Conservation (phyloP, 2,888 invertebrate genomes). For the Conus canariensis region DNA sequence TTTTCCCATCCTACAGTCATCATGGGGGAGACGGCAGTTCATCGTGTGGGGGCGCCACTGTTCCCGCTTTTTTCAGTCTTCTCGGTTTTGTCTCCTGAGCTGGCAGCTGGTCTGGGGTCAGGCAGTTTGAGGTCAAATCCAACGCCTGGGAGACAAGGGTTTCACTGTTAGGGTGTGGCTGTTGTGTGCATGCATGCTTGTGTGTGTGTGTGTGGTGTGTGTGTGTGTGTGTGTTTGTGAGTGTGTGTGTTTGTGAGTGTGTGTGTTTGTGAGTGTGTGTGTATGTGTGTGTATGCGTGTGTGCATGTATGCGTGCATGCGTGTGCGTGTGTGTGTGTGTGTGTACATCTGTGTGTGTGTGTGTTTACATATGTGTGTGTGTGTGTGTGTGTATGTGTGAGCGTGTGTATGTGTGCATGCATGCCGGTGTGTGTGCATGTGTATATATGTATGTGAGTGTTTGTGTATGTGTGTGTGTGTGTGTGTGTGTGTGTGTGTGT, state of each 20-base stretch:
- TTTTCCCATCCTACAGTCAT: not conserved
- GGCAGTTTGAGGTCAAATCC: conserved; percentile 68
- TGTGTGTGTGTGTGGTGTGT: not conserved
- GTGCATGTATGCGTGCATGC: not conserved
- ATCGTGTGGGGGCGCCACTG: not conserved
- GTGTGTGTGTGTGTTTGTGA: not conserved
- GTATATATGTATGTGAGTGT: too few species aligned
- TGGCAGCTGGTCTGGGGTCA: conserved; percentile 52
- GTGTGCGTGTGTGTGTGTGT: not conserved
- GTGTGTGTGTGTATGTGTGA: not conserved
- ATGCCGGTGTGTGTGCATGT: too few species aligned
- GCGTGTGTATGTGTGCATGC: not conserved
- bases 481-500: not conserved
- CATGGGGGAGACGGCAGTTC: not conserved
- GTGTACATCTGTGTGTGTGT: too few species aligned
- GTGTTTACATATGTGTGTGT: too few species aligned
- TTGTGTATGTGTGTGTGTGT: not conserved
- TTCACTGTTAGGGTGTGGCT: not conserved
- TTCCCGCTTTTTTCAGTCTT: not conserved
- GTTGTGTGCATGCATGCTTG: not conserved
- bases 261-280: not conserved
- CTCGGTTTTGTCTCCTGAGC: not conserved
- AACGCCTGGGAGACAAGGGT: conserved; percentile 53
- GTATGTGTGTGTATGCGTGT: not conserved
- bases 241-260: not conserved